Evolutionary conservation across 1,140 invertebrate genomes (phyloP).

Genomic region (Diuraphis noxia): DNA sequence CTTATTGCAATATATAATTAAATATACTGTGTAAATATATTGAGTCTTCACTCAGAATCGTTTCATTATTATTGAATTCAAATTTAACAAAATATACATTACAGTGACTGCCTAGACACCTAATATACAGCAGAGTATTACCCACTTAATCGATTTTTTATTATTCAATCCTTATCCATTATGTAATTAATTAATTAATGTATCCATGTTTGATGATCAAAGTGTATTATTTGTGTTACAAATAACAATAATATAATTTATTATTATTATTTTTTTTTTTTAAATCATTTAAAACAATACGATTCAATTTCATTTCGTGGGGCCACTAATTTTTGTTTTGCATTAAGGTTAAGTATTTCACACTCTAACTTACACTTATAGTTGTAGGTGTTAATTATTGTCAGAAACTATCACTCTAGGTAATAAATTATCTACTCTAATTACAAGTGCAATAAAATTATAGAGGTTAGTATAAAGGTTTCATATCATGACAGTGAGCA

Average conservation of each 20-base stretch:
- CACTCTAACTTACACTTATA: not conserved
- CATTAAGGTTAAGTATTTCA: not conserved
- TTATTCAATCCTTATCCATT: not conserved
- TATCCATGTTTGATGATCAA: not conserved
- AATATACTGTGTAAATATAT: too few species aligned
- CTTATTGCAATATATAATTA: too few species aligned
- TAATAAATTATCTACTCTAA: conserved; percentile 18
- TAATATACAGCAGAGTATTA: too few species aligned
- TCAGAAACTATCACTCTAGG: not conserved
- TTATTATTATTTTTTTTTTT: too few species aligned
- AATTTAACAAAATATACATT: too few species aligned
- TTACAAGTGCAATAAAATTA: conserved; percentile 9
- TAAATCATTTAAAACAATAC: not conserved
- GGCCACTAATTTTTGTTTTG: not conserved
- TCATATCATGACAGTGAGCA: not conserved
- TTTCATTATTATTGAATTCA: too few species aligned
- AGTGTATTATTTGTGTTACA: not conserved
- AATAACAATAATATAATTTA: not conserved
- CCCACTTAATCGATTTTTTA: too few species aligned
- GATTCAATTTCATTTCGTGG: not conserved
- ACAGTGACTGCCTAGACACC: too few species aligned
- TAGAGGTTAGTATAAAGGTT: not conserved
- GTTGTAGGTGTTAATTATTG: not conserved
- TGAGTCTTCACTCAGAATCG: too few species aligned
- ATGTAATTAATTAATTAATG: not conserved